Evolutionary conservation across 2,113 vertebrate species (phyloP).

Genomic region (Tyto alba): DNA sequence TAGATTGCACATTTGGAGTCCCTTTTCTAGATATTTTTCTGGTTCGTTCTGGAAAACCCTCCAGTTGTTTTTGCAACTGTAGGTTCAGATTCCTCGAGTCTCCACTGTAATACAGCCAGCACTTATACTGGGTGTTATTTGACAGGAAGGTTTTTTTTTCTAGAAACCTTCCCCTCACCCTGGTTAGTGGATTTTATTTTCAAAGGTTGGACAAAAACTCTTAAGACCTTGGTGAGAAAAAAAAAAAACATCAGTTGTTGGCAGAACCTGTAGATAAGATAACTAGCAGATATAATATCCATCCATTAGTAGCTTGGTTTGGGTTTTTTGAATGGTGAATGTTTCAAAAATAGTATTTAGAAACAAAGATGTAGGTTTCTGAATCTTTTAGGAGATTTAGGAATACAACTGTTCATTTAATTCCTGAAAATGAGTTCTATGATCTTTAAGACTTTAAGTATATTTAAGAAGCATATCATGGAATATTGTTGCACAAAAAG

Average conservation of each 20-base stretch:
- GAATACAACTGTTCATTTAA: neutral
- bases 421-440: neutral
- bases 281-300: neutral
- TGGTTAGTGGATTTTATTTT: neutral
- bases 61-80: fast-evolving
- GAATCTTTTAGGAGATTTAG: neutral
- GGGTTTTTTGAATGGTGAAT: neutral
- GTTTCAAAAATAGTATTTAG: neutral
- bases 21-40: neutral
- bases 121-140: neutral
- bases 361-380: neutral
- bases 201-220: neutral
- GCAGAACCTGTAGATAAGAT: neutral
- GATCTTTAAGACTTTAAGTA: neutral
- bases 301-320: neutral
- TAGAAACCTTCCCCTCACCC: neutral
- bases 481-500: neutral
- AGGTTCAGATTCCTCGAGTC: neutral
- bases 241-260: neutral
- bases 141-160: neutral
- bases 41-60: neutral
- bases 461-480: neutral
- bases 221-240: neutral
- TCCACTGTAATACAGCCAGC: neutral
- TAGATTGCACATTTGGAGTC: neutral